phyloP scores from a whole-genome alignment of 2,113 vertebrate species.

The Ochotona princeps region DNA sequence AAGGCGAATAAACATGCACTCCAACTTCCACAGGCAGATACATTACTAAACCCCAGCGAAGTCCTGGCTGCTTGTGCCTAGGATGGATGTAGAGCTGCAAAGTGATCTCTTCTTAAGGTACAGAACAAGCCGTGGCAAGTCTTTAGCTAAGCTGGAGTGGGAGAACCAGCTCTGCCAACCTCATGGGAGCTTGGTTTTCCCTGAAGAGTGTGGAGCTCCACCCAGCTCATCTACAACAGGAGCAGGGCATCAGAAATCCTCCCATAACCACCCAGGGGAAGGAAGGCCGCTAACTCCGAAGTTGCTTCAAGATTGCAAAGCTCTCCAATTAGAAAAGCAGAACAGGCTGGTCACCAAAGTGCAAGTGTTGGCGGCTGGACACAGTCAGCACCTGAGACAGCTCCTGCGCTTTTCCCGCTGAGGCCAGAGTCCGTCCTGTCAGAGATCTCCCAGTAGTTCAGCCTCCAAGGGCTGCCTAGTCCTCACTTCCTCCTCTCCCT shows the following conservation, averaged over 20 bases:
- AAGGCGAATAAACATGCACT: background rate
- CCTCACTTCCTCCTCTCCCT: background rate
- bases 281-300: background rate
- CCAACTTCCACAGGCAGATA: too few species aligned
- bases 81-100: too few species aligned
- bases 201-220: background rate
- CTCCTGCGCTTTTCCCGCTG: too few species aligned
- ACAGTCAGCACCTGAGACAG: background rate
- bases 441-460: fast-evolving
- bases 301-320: background rate
- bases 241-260: background rate
- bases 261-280: background rate
- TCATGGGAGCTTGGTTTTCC: background rate
- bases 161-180: background rate
- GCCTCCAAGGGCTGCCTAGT: background rate
- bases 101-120: background rate
- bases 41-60: background rate
- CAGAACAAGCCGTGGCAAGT: background rate
- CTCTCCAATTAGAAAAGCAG: background rate
- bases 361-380: background rate
- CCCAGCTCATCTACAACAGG: background rate
- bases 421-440: too few species aligned
- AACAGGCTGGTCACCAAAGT: too few species aligned
- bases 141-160: background rate
- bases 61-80: background rate